Percentiles rank a stretch among this genome's conserved stretches.
Evolutionary conservation across 2,113 vertebrate genomes (phyloP).

Genomic region (Marcusenius ussheri): DNA sequence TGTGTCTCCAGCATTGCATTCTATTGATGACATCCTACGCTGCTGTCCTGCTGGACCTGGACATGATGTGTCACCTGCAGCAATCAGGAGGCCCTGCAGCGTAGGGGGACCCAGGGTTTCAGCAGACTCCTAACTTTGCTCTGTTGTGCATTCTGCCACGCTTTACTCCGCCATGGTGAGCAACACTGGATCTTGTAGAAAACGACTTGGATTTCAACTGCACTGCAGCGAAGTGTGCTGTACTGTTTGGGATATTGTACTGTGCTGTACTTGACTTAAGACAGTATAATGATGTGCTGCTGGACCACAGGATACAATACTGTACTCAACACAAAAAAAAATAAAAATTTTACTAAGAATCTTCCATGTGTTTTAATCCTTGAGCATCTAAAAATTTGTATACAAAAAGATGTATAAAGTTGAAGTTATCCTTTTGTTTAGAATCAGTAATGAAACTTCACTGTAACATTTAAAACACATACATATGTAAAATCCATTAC

Average conservation of each 20-base stretch:
- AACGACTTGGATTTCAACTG: background rate
- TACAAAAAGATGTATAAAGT: background rate
- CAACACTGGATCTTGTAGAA: slow-evolving; percentile 1
- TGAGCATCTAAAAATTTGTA: background rate
- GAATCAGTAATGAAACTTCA: background rate
- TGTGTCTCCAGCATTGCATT: background rate
- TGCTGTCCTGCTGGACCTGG: slow-evolving; percentile 1
- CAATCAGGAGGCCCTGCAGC: background rate
- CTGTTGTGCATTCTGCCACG: background rate
- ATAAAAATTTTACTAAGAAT: slow-evolving; percentile 64
- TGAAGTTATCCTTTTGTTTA: background rate
- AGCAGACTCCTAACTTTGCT: background rate
- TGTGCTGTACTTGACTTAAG: slow-evolving; percentile 1
- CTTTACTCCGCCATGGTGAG: slow-evolving; percentile 11
- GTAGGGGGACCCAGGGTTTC: background rate
- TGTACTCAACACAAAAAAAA: slow-evolving; percentile 55
- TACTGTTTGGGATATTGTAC: background rate
- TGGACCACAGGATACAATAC: slow-evolving; percentile 48
- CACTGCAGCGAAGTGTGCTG: slow-evolving; percentile 8
- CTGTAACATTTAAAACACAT: background rate
- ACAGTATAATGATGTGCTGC: slow-evolving; percentile 25
- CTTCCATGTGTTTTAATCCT: background rate
- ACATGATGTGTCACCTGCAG: slow-evolving; percentile 5
- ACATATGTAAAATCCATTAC: background rate
- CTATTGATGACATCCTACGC: background rate